phyloP scores from a whole-genome alignment of 2,797 vertebrate genomes.

The Argya squamiceps region DNA sequence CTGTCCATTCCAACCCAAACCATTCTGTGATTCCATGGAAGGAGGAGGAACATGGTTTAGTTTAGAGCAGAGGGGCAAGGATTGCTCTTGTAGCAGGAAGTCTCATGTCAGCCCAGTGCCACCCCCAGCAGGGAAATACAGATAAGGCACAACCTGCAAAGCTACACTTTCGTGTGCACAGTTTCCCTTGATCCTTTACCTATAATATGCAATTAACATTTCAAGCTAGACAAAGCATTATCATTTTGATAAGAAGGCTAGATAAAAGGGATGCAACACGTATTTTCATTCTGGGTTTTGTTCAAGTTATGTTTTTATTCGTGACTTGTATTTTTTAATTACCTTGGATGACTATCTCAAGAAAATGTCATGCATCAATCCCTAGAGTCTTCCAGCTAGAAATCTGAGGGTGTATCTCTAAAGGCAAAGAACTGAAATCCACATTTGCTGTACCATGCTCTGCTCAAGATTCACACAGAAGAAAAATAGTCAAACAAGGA shows the following conservation, averaged over 20 bases:
- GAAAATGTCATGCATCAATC: not conserved
- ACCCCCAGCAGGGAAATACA: not conserved
- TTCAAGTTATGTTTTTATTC: not conserved
- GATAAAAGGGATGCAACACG: not conserved
- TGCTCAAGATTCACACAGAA: not conserved
- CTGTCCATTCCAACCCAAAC: not conserved
- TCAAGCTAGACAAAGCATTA: not conserved
- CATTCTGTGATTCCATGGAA: not conserved
- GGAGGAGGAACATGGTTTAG: rapidly evolving
- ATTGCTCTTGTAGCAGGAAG: not conserved
- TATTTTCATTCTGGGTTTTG: not conserved
- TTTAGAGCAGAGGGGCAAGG: not conserved
- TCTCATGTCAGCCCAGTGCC: rapidly evolving
- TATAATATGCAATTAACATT: not conserved
- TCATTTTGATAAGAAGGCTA: not conserved
- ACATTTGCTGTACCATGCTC: not conserved
- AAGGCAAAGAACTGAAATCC: not conserved
- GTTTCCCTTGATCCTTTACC: not conserved
- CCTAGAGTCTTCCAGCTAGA: not conserved
- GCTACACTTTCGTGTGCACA: rapidly evolving
- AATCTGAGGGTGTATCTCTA: not conserved
- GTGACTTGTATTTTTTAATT: not conserved
- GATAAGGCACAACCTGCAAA: not conserved
- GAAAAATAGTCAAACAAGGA: not conserved
- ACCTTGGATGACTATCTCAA: not conserved